A percentile compares a stretch with the other conserved stretches of the same genome.
Conservation (phyloP, 2,113 vertebrate species). For the Puffinus mauretanicus region DNA sequence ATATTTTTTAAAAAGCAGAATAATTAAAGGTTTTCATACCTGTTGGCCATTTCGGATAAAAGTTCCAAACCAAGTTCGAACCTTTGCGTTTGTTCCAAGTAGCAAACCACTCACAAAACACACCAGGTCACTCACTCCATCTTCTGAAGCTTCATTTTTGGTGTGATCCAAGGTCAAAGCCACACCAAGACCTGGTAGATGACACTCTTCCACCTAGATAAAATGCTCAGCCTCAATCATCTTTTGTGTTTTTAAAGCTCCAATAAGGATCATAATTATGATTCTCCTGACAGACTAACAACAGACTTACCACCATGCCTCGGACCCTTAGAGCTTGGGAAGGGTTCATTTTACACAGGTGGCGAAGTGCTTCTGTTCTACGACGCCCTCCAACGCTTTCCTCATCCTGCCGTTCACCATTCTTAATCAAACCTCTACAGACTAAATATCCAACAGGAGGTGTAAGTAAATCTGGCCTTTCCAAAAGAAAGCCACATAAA, state of each 20-base stretch:
- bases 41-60: conserved; percentile 98
- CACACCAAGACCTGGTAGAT: conserved; percentile 93
- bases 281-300: fast-evolving
- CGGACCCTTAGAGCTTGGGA: conserved; percentile 94
- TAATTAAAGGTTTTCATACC: conserved; percentile 66
- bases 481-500: neutral
- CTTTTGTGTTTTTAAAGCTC: neutral
- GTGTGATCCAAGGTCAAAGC: conserved; percentile 94
- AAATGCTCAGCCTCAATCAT: neutral
- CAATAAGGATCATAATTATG: fast-evolving
- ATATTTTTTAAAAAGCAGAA: neutral
- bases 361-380: conserved; percentile 91
- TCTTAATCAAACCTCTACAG: conserved; percentile 94
- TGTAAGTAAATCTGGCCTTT: neutral
- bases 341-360: conserved; percentile 97
- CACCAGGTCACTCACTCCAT: conserved; percentile 93
- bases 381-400: conserved; percentile 93
- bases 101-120: conserved; percentile 95
- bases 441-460: conserved; percentile 70
- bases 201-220: conserved; percentile 93
- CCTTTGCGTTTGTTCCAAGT: conserved; percentile 95
- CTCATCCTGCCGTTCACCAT: conserved; percentile 95
- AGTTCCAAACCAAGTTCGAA: conserved; percentile 98
- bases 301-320: conserved; percentile 92
- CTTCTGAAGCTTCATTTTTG: conserved; percentile 87